These are phyloP conservation scores for Phycodurus eques DNA, from an alignment of 2,113 vertebrate species.

Conservation along the genomic window DNA sequence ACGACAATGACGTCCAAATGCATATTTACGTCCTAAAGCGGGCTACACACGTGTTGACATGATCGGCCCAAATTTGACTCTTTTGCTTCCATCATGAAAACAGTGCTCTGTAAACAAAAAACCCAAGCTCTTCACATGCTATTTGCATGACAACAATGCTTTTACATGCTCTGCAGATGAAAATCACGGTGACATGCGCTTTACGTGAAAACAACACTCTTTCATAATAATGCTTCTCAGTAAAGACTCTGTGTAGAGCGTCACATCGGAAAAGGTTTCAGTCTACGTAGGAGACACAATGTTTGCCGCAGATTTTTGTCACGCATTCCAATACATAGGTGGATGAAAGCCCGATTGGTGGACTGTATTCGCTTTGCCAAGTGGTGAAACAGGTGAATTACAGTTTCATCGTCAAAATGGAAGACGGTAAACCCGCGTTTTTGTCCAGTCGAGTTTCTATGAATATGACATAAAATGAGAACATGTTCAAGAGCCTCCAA, in stretches of 20 bases:
- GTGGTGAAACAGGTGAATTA: neutral
- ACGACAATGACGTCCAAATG: slow-evolving; percentile 2
- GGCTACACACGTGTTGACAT: too few species aligned
- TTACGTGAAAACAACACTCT: too few species aligned
- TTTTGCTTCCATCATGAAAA: neutral
- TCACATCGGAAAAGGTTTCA: too few species aligned
- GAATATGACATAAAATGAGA: neutral
- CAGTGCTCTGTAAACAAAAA: too few species aligned
- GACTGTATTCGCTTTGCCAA: neutral
- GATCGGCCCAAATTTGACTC: neutral
- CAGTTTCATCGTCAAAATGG: neutral
- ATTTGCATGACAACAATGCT: too few species aligned
- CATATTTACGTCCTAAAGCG: neutral
- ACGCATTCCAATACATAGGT: neutral
- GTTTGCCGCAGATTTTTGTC: neutral
- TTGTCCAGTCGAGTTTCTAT: neutral
- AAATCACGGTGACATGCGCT: too few species aligned
- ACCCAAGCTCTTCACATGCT: too few species aligned
- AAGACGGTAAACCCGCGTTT: neutral
- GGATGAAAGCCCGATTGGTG: neutral
- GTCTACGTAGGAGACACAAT: neutral
- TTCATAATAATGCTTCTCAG: too few species aligned
- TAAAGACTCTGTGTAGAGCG: too few species aligned
- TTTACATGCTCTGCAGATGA: too few species aligned
- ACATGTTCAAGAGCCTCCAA: neutral